Base-by-base conservation (phyloP, 2,888 invertebrate species). In the Athripsodes cinereus region DNA sequence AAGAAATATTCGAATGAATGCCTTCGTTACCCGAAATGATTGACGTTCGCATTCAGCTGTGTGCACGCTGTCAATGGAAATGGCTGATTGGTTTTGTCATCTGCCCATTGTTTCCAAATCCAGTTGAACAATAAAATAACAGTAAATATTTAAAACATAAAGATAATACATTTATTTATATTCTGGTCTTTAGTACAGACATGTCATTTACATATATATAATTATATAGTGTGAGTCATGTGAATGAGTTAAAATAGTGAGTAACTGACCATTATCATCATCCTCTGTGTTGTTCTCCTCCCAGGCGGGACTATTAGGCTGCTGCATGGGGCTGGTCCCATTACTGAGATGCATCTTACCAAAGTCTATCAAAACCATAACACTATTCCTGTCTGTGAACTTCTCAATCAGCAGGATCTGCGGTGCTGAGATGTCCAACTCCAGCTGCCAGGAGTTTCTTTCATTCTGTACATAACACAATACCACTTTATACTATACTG, bases 401-500 rank as follows among this genome's bases (percentile, higher is more conserved):
- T 86, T 83, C 70, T 95, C 93, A 44, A 93, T 91, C 63, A 96
- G 82, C 66, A 96, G 83, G 64, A 97, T 91, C 71, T 95, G 93
- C 0, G 96, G 96, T 1, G 96, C 96, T 2, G 91, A 91, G 64
- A 97, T 90, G 72, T 96, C 93, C 65, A 96, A 79, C 69, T 92
- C 87, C 62, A 96, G 78, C 64, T 92, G 90, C 95, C 95, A 96
- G 16, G 85, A 83, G 19, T 85, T 84, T 2, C 90, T 80, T 60
- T 84, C 81, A 53, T 79, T 78, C 85, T 86, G 52, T 13, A 10
- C 10, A 10, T 6, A 26, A 26, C 10, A 26, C 26, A 26, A 26
- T 10, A 26, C 10, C 26, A 26, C n/a, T n/a, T n/a, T n/a, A n/a
- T n/a, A n/a, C n/a, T 26, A 26, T 26, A 26, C 3, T 26, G 26